Evolutionary conservation across 2,888 invertebrate species (phyloP), one percentile per base, ranked within the genome.

Genomic region (Blomia tropicalis): DNA sequence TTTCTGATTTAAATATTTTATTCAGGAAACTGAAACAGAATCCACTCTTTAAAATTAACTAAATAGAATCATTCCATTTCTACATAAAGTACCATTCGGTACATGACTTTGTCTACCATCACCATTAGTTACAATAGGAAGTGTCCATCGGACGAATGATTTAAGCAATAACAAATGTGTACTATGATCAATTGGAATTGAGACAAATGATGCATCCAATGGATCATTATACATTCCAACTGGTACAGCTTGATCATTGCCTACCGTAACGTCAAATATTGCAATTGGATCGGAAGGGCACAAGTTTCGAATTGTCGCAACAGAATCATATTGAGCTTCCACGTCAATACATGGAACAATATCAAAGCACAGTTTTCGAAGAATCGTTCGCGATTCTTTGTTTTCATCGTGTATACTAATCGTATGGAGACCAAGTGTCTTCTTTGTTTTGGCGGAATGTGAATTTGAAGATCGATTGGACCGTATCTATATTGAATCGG

Each of bases 41-140:
- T n/a, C n/a, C n/a, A n/a, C n/a, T n/a, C 14, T 47, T n/a, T 11
- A 47, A 25, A 22, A 11, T n/a, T 47, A 47, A n/a, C 51, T 47
- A 47, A 47, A 47, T 14, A 47, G 51, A 47, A 47, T 47, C 51
- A 47, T 47, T 22, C 51, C 51, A 27, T 47, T 47, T 27, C 51
- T 47, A 27, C 22, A 22, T n/a, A n/a, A n/a, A n/a, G n/a, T n/a
- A n/a, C n/a, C n/a, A n/a, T n/a, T n/a, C 22, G 27, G 51, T 47
- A 22, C 51, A 47, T 7, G 7, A n/a, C 7, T 27, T 22, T 47
- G 22, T 25, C n/a, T 19, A n/a, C 11, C n/a, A 11, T 17, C 36
- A 36, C 36, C 36, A 36, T 11, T 36, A 11, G 7, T 7, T 11
- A 19, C n/a, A 22, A 47, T 22, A 11, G 51, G 51, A 19, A 56